Evolutionary conservation across 1,140 invertebrate species (phyloP).

Genomic region (Spodoptera litura): DNA sequence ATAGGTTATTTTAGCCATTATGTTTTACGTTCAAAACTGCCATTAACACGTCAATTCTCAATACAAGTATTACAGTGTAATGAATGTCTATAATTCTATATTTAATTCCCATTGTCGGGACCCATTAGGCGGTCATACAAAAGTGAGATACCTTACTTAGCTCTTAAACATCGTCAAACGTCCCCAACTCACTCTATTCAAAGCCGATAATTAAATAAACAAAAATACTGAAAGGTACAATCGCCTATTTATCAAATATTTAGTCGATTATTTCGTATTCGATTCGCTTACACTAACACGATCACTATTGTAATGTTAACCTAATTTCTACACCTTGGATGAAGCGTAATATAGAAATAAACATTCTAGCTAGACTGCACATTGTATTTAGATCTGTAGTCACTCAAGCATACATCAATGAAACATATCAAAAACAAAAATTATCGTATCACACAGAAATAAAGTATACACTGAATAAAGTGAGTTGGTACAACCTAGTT

Average conservation of each 20-base stretch:
- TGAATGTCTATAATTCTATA: slow-evolving; percentile 28
- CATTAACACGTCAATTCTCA: slow-evolving; percentile 25
- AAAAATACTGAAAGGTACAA: slow-evolving; percentile 40
- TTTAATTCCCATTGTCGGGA: slow-evolving; percentile 16
- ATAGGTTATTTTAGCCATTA: background rate
- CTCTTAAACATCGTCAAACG: slow-evolving; percentile 31
- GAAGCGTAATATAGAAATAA: slow-evolving; percentile 8
- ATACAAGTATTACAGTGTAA: slow-evolving; percentile 32
- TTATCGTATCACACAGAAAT: slow-evolving; percentile 20
- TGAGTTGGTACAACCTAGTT: slow-evolving; percentile 23
- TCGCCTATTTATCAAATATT: slow-evolving; percentile 12
- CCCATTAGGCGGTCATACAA: slow-evolving; percentile 38
- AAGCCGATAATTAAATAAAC: slow-evolving; percentile 7
- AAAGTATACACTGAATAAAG: slow-evolving; percentile 26
- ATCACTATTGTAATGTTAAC: background rate
- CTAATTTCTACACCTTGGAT: background rate
- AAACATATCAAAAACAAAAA: slow-evolving; percentile 23
- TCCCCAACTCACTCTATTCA: slow-evolving; percentile 30
- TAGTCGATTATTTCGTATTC: slow-evolving; percentile 14
- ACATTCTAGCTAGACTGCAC: slow-evolving; percentile 25
- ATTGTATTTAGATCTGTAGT: slow-evolving; percentile 18
- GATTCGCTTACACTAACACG: background rate
- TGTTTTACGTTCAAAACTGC: slow-evolving; percentile 22
- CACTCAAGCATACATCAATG: slow-evolving; percentile 27
- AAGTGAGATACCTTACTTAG: slow-evolving; percentile 35